These are phyloP conservation scores for Acropora yongei DNA, from an alignment of 64 coral and sea anemone genomes.

Conservation along the genomic window DNA sequence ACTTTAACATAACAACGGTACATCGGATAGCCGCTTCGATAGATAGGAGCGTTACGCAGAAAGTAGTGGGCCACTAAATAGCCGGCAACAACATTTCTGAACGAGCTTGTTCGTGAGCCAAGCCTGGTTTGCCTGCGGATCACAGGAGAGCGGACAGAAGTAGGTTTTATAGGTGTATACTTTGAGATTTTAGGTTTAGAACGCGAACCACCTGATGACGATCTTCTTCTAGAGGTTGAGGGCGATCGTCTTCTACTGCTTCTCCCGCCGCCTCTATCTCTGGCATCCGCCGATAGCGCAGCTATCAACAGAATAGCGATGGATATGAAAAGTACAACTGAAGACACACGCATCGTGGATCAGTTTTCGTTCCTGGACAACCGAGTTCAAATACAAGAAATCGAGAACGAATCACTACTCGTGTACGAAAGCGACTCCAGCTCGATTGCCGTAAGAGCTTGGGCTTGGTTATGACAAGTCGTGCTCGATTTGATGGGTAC, in stretches of 20 bases:
- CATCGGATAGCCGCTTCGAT: slow-evolving; percentile 4
- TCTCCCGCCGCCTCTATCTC: neutral
- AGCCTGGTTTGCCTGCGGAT: slow-evolving; percentile 9
- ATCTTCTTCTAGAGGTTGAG: neutral
- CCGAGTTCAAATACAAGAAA: too few species aligned
- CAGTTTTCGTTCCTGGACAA: too few species aligned
- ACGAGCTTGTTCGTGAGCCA: neutral
- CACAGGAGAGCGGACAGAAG: neutral
- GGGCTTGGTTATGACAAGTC: too few species aligned
- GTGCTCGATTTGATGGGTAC: too few species aligned
- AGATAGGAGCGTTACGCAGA: neutral
- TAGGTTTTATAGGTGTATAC: slow-evolving; percentile 22
- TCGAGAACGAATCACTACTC: too few species aligned
- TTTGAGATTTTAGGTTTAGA: slow-evolving; percentile 8
- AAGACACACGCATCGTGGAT: neutral
- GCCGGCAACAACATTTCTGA: neutral
- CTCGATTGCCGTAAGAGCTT: too few species aligned
- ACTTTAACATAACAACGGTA: neutral
- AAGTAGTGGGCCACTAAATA: neutral
- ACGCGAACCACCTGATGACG: neutral
- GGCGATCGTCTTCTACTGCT: neutral
- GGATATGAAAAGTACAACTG: neutral
- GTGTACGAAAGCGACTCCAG: too few species aligned
- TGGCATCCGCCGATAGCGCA: neutral
- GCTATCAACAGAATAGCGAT: neutral